These are phyloP conservation scores for Pterois miles DNA, from an alignment of 2,797 vertebrate genomes.

Conservation along the genomic window DNA sequence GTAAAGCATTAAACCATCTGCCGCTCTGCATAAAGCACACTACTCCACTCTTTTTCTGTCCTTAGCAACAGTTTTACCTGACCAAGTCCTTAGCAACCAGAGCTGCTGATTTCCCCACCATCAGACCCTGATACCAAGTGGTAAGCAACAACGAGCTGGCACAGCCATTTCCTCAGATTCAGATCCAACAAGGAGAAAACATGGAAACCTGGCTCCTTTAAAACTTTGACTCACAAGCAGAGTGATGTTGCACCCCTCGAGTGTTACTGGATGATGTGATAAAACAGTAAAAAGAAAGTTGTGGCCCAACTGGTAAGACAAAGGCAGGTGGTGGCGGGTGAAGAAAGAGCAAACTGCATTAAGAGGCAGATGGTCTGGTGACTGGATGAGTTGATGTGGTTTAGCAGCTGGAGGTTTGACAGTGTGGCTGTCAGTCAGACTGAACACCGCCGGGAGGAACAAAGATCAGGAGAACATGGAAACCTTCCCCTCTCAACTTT, in stretches of 20 bases:
- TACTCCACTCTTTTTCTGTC: background rate
- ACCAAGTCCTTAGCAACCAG: conserved; percentile 53
- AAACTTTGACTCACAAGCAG: background rate
- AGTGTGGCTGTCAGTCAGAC: background rate
- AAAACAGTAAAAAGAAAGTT: background rate
- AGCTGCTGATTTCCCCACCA: conserved; percentile 6
- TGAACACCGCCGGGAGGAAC: background rate
- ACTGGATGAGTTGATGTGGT: background rate
- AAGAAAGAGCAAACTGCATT: background rate
- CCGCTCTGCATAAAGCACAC: background rate
- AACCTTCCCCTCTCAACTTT: background rate
- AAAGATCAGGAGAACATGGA: background rate
- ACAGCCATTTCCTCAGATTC: background rate
- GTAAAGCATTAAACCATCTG: background rate
- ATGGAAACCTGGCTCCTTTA: fast-evolving
- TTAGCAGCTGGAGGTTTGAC: background rate
- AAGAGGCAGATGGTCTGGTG: background rate
- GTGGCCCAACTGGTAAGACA: background rate
- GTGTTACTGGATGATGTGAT: background rate
- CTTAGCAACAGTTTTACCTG: conserved; percentile 56
- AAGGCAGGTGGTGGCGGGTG: background rate
- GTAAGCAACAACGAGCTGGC: background rate
- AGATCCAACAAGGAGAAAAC: background rate
- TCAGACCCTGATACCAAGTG: background rate
- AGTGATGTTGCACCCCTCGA: background rate